Evolutionary conservation across 2,797 vertebrate genomes (phyloP), one percentile per base, ranked within the genome.

Genomic region (Garrulus glandarius): DNA sequence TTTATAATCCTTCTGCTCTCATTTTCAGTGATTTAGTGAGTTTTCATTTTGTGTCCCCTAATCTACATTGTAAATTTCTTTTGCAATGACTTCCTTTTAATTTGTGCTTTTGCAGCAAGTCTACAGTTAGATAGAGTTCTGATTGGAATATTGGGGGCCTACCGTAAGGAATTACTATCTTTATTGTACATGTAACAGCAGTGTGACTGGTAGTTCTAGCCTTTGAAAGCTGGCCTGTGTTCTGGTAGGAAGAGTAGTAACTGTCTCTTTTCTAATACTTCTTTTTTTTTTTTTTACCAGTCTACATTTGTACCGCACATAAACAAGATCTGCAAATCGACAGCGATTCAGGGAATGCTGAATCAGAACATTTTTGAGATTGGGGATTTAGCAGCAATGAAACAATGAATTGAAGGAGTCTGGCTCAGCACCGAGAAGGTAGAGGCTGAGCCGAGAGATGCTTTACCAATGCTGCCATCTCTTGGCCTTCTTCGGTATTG

Each of bases 391-490:
- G 49, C n/a, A 59, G 15, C 34, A 12, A 7, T 15, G 71, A 61
- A 82, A 30, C 29, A 55, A 23, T 5, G 20, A 14, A 3, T 43
- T 53, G 41, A 63, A 44, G 9, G 30, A 44, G 8, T 43, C 24
- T 36, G 50, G 36, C 24, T n/a, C 26, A 5, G 46, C 30, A 5
- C 23, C 5, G 57, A 20, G 36, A 10, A 18, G 22, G 22, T 41
- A 59, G 21, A 53, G 37, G 13, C 19, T 36, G 37, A 68, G 49
- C 7, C 4, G 7, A 50, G 50, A 34, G 70, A 26, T 84, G 86
- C 87, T 95, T 98, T 97, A 84, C 81, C 95, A 97, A 98, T 97
- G 96, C 96, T 98, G 95, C 98, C 98, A 98, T 97, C 98, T 98
- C 27, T 96, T 97, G 98, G 75, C 60, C 13, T 52, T 63, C 0